Evolutionary conservation across 30 jellyfish, hydroid and myxozoan species (phyloP), one percentile per base, ranked within the genome.

Genomic region (Rhopilema esculentum): DNA sequence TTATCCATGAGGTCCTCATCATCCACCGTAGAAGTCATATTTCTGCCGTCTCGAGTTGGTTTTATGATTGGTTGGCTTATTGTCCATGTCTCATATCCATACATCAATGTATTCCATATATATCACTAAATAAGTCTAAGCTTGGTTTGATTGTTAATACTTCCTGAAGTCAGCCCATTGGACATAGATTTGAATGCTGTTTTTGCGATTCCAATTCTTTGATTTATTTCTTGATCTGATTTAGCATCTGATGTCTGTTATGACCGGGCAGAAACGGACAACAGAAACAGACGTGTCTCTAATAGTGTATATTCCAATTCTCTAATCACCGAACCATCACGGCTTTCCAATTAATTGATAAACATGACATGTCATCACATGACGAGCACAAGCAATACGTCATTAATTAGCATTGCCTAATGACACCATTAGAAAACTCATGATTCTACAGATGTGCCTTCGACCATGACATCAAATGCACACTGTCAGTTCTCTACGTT

Each of bases 21-120:
- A 78, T 53, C 88, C 88, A 51, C 49, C 77, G 88, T 61, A 78
- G 57, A 78, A 78, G 27, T 77, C 66, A 62, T 66, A 78, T 71
- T 71, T 71, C 82, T 12, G 82, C 82, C 82, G 28, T 24, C 73
- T 75, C 86, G 73, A 1, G 75, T 75, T 75, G 86, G 0, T 75
- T 75, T 49, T 77, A n/a, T 33, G 64, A 49, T 75, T 75, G 87
- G 73, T 49, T 75, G 9, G 50, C 73, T 40, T 50, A 33, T 75
- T 75, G 86, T 49, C 61, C 73, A 75, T 21, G 86, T 22, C n/a
- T 49, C 86, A 50, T 22, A 75, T 52, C 79, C 82, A 71, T 0
- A 71, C 0, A 30, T 28, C 65, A 71, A 1, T 8, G 82, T 30
- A 71, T 26, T 31, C 70, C 48, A 0, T 0, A 71, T n/a, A 31